Evolutionary conservation across 2,797 vertebrate species (phyloP).

Genomic region (Philypnodon macrostomus): DNA sequence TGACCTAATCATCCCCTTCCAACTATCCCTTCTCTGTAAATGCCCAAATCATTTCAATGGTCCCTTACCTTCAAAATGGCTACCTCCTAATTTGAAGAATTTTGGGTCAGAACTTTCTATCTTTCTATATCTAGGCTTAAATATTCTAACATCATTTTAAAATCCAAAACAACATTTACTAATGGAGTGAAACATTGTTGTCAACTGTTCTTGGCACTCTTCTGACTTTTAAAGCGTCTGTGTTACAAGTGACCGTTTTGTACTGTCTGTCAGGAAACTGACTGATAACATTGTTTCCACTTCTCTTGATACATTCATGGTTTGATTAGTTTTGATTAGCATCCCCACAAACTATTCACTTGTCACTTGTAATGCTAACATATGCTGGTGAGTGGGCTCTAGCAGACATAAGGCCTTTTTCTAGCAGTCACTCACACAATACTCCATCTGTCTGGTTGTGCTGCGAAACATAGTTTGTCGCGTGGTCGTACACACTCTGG

Average conservation of each 20-base stretch:
- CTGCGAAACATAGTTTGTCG: slow-evolving; percentile 51
- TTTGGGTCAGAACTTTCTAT: too few relatives aligned
- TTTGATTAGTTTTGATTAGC: neutral
- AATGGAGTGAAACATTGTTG: too few relatives aligned
- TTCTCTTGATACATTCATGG: neutral
- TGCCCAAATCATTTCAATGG: too few relatives aligned
- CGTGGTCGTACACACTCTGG: slow-evolving; percentile 52
- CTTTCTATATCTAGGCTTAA: too few relatives aligned
- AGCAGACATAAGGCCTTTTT: slow-evolving; percentile 3
- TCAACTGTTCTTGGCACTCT: neutral
- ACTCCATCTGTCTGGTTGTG: slow-evolving; percentile 44
- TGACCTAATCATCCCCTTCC: too few relatives aligned
- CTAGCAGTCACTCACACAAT: slow-evolving; percentile 51
- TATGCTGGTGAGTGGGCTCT: slow-evolving; percentile 8
- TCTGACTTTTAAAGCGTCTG: neutral
- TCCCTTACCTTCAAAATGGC: too few relatives aligned
- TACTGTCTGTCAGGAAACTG: too few relatives aligned
- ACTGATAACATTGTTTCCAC: slow-evolving; percentile 8
- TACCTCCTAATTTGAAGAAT: too few relatives aligned
- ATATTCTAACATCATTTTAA: too few relatives aligned
- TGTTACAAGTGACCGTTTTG: slow-evolving; percentile 1
- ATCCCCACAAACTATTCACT: neutral
- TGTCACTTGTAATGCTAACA: slow-evolving; percentile 6
- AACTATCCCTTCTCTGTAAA: too few relatives aligned
- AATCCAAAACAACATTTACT: too few relatives aligned